phyloP scores from a whole-genome alignment of 2,113 vertebrate species.

The Nicator chloris region DNA sequence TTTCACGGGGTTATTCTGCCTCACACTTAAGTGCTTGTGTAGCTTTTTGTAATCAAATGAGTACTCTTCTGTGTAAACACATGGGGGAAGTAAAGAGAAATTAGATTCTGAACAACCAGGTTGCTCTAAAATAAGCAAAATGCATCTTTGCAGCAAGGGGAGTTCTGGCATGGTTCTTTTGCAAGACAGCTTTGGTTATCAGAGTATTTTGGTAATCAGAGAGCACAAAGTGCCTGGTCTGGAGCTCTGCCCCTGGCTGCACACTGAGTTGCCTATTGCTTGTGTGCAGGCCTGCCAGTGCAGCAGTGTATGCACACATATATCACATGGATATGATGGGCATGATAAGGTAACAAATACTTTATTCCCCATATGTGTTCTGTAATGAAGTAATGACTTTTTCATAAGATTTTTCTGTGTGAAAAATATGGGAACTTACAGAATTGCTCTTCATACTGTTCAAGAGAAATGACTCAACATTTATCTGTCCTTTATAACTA shows the following conservation, averaged over 20 bases:
- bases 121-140: background rate
- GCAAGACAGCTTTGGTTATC: background rate
- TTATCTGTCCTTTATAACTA: background rate
- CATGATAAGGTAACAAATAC: background rate
- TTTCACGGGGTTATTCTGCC: background rate
- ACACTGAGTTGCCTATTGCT: background rate
- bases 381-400: background rate
- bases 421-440: background rate
- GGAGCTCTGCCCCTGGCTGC: background rate
- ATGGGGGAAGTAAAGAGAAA: background rate
- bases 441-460: background rate
- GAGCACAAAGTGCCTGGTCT: background rate
- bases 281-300: background rate
- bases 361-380: background rate
- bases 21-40: background rate
- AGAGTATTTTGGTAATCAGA: background rate
- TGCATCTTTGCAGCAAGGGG: background rate
- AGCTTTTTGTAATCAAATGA: background rate
- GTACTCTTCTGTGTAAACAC: background rate
- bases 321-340: background rate
- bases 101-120: background rate
- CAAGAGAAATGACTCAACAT: background rate
- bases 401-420: accelerated
- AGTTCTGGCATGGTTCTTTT: background rate
- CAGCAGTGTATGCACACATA: too few species aligned